Evolutionary conservation across 92 coral and sea anemone species (phyloP).

Genomic region (Palythoa caribaeorum): DNA sequence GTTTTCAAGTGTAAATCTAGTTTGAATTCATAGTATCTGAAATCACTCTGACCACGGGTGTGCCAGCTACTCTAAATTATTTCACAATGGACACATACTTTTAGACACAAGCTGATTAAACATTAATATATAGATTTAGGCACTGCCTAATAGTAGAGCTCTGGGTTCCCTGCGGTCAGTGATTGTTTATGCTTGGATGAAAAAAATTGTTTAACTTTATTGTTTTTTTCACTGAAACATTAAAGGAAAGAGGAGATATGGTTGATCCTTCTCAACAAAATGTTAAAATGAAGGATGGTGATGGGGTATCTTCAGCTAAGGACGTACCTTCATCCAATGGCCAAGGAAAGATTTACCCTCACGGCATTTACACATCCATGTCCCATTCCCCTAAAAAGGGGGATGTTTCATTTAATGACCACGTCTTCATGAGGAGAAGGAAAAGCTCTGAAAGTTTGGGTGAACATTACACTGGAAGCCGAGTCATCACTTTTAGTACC

Average conservation of each 20-base stretch:
- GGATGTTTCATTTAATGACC: conserved; percentile 43
- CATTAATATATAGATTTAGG: too few species aligned
- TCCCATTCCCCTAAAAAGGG: conserved; percentile 59
- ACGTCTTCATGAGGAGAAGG: conserved; percentile 62
- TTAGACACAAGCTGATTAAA: too few species aligned
- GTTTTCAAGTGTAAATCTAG: too few species aligned
- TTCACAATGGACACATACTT: too few species aligned
- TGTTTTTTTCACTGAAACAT: neutral
- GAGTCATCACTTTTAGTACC: conserved; percentile 70
- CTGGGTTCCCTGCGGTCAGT: too few species aligned
- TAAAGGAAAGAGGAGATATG: conserved; percentile 70
- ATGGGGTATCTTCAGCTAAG: conserved; percentile 56
- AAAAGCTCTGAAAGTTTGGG: conserved; percentile 77
- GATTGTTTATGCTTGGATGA: too few species aligned
- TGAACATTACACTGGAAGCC: conserved; percentile 72
- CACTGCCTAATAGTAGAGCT: too few species aligned
- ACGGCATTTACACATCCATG: conserved; percentile 24
- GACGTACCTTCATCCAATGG: conserved; percentile 55
- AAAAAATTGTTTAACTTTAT: neutral
- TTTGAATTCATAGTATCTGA: too few species aligned
- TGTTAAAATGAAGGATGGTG: conserved; percentile 59
- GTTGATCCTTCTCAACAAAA: conserved; percentile 60
- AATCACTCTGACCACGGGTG: too few species aligned
- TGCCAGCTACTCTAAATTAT: too few species aligned
- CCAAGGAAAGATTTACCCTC: conserved; percentile 41